Evolutionary conservation across 1,140 invertebrate genomes (phyloP).

Genomic region (Aleiodes sp.): DNA sequence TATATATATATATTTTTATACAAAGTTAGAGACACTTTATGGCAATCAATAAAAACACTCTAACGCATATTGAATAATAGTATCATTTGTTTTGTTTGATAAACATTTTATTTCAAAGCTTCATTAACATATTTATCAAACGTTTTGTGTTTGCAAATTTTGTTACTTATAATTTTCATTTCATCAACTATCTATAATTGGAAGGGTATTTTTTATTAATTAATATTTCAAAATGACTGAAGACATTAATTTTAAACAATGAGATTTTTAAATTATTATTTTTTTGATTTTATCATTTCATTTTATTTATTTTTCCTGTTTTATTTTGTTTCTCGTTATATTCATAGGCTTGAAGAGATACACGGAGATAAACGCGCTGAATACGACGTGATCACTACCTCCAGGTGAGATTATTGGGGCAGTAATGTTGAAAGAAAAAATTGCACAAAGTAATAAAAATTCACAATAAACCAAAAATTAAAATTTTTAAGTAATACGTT

Average conservation of each 20-base stretch:
- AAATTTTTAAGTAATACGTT: too few relatives aligned
- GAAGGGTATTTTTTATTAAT: background rate
- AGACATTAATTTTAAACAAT: background rate
- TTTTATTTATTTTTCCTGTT: conserved; percentile 48
- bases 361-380: conserved; percentile 62
- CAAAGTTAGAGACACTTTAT: background rate
- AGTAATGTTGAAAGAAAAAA: conserved; percentile 16
- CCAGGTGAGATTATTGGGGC: conserved; percentile 56
- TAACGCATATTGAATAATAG: conserved; percentile 1
- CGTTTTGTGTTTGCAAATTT: conserved; percentile 11
- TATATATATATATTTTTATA: background rate
- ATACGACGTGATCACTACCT: conserved; percentile 63
- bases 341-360: conserved; percentile 61
- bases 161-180: background rate
- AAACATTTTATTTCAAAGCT: conserved; percentile 9
- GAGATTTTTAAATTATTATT: background rate
- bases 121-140: conserved; percentile 8
- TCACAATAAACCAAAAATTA: too few relatives aligned
- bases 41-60: background rate
- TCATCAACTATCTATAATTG: background rate
- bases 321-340: conserved; percentile 57
- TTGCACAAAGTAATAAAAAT: background rate
- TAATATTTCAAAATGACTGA: background rate
- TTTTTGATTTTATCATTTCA: conserved; percentile 31
- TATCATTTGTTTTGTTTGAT: background rate